Evolutionary conservation across 2,888 invertebrate species (phyloP), one percentile per base, ranked within the genome.

Genomic region (Mesorhabditis spiculigera): DNA sequence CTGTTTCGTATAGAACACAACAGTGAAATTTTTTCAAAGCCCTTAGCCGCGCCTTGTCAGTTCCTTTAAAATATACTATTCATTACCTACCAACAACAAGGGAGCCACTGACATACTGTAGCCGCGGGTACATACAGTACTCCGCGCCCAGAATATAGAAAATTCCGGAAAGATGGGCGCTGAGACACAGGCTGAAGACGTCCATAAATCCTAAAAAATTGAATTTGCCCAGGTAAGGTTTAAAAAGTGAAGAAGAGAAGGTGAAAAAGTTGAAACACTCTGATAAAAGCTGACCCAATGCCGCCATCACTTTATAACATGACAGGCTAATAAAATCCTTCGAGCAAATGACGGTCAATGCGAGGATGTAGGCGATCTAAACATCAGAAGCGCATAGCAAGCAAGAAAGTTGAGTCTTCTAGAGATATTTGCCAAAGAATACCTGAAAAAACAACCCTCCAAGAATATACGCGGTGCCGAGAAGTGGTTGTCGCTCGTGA

Each of bases 81-180:
- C 8, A 50, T 2, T 50, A 50, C 58, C n/a, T 10, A 50, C 58
- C 58, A 10, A 50, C n/a, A n/a, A 50, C n/a, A 10, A n/a, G n/a
- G 1, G 58, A 50, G 58, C 58, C 58, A n/a, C 8, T 50, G 1
- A 50, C 3, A n/a, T 50, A 50, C 58, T 50, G 58, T 50, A 50
- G n/a, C 8, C n/a, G 58, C 8, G 58, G 58, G n/a, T 50, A 50
- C 58, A 50, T 50, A 50, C 58, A 50, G 58, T 50, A 50, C 58
- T 50, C 58, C 8, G 58, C 58, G 58, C 58, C 58, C 8, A 50
- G 1, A 10, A 50, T 10, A n/a, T 50, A 50, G 58, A 50, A 50
- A 50, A 13, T 13, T 13, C 58, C 58, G 58, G 58, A 50, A 1
- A 50, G 10, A 2, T 50, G 58, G 3, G 58, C 58, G 58, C 58